These are phyloP conservation scores for Aphis craccivora DNA, from an alignment of 1,140 invertebrate genomes.

Conservation along the genomic window DNA sequence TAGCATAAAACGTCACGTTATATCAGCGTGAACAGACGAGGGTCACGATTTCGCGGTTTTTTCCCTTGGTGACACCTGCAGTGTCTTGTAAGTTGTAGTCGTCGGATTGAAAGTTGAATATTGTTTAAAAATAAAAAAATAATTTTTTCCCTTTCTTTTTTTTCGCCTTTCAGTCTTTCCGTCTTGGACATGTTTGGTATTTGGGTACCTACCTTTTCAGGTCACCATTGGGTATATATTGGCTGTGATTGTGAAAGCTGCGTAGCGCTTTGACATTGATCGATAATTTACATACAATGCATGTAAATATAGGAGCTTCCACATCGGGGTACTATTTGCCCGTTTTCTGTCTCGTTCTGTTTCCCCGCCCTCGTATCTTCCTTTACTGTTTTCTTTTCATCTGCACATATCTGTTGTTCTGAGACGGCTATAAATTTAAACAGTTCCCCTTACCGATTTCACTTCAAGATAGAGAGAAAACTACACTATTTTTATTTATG, in stretches of 20 bases:
- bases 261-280: constrained; percentile 50
- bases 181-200: constrained; percentile 42
- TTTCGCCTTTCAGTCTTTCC: constrained; percentile 22
- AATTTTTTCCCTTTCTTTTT: background rate
- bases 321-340: constrained; percentile 33
- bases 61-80: background rate
- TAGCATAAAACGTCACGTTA: constrained; percentile 42
- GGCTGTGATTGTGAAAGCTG: constrained; percentile 46
- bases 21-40: constrained; percentile 38
- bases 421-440: constrained; percentile 46
- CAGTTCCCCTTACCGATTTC: constrained; percentile 16
- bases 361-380: background rate
- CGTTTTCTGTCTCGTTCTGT: constrained; percentile 34
- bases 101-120: background rate
- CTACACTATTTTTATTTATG: constrained; percentile 20
- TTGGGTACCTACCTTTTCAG: constrained; percentile 52
- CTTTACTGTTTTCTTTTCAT: background rate
- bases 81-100: background rate
- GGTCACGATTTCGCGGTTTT: constrained; percentile 44
- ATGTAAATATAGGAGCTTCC: constrained; percentile 32
- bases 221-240: constrained; percentile 14
- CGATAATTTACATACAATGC: constrained; percentile 58
- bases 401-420: background rate
- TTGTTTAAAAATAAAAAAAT: background rate
- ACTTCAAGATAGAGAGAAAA: background rate